Evolutionary conservation across 2,797 vertebrate species (phyloP).

Genomic region (Phrynocephalus forsythii): DNA sequence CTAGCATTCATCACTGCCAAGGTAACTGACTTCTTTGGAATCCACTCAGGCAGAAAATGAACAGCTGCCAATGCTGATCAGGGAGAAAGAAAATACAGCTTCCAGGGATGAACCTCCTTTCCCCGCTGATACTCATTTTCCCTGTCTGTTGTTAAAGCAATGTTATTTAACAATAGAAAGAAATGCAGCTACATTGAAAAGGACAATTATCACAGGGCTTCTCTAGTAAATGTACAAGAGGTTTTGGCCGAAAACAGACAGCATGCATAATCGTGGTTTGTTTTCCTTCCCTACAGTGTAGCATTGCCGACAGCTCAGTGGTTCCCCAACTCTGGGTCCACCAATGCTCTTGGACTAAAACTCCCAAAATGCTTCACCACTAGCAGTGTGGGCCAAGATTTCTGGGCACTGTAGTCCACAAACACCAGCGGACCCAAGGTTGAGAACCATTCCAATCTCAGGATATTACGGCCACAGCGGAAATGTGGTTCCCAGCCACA

Average conservation of each 20-base stretch:
- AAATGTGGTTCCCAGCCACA: too few relatives aligned
- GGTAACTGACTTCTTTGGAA: slow-evolving; percentile 84
- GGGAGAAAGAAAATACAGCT: slow-evolving; percentile 76
- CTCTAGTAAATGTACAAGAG: background rate
- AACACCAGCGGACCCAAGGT: too few relatives aligned
- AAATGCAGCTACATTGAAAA: slow-evolving; percentile 8
- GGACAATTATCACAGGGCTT: background rate
- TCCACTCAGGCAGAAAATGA: slow-evolving; percentile 89
- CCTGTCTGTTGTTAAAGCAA: slow-evolving; percentile 52
- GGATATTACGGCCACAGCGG: too few relatives aligned
- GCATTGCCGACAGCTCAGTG: too few relatives aligned
- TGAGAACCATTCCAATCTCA: too few relatives aligned
- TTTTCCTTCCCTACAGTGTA: background rate
- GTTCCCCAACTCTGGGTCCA: background rate
- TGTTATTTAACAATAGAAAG: slow-evolving; percentile 35
- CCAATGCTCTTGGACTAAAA: too few relatives aligned
- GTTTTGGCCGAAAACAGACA: background rate
- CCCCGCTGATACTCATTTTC: slow-evolving; percentile 30
- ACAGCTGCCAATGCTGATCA: slow-evolving; percentile 86
- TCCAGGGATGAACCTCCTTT: slow-evolving; percentile 58
- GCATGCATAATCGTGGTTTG: background rate
- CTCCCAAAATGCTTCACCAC: too few relatives aligned
- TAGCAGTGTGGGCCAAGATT: too few relatives aligned
- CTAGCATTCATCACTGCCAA: slow-evolving; percentile 82
- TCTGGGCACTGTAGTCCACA: too few relatives aligned